phyloP scores from a whole-genome alignment of 2,113 vertebrate species.

The Patagioenas fasciata region DNA sequence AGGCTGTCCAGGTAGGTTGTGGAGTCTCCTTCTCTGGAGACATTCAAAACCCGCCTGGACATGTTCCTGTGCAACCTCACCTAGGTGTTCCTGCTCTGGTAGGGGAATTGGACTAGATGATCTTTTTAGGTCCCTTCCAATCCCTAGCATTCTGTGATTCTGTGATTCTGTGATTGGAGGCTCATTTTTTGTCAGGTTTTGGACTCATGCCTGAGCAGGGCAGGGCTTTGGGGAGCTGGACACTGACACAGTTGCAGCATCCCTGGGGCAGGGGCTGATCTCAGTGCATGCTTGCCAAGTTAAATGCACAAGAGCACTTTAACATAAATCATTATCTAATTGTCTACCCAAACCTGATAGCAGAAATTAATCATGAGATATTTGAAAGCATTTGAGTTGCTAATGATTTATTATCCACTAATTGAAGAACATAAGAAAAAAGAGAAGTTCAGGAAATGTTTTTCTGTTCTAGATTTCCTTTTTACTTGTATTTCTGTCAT shows the following conservation, averaged over 20 bases:
- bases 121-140: too few relatives aligned
- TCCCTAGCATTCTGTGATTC: too few relatives aligned
- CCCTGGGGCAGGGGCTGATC: rapidly evolving
- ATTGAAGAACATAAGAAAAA: not conserved
- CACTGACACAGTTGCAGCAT: rapidly evolving
- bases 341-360: not conserved
- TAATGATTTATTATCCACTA: not conserved
- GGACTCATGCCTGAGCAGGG: too few relatives aligned
- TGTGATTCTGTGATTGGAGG: too few relatives aligned
- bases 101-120: too few relatives aligned
- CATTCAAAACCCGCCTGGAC: too few relatives aligned
- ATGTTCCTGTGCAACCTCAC: too few relatives aligned
- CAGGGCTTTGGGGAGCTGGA: not conserved
- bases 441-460: not conserved
- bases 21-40: too few relatives aligned
- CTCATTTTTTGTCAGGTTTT: too few relatives aligned
- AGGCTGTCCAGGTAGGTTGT: too few relatives aligned
- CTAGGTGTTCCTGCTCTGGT: too few relatives aligned
- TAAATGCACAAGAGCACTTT: not conserved
- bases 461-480: not conserved
- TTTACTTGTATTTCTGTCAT: not conserved
- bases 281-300: not conserved
- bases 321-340: not conserved
- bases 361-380: not conserved
- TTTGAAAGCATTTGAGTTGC: not conserved